Evolutionary conservation across 37 sponge, comb jelly and placozoan genomes (phyloP), one percentile per base, ranked within the genome.

Genomic region (Petrosia ficiformis): DNA sequence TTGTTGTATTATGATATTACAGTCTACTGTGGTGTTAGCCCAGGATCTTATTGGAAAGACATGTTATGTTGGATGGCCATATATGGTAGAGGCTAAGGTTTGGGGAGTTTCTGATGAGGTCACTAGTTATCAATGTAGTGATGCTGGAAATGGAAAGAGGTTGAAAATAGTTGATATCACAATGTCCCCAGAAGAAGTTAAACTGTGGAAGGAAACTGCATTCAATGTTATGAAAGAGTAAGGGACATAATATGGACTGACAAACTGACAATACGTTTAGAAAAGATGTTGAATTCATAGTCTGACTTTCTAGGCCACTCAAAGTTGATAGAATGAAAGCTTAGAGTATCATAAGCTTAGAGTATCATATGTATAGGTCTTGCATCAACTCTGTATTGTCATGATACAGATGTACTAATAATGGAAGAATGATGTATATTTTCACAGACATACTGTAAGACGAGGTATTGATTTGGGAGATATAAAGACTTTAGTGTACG

Each of bases 61-160:
- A 4, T 72, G 78, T 36, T 84, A 80, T 41, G 95, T 98, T 32
- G 84, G 82, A 4, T 98, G 93, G 88, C 95, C 95, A 0, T 90
- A 89, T 60, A 85, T 95, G 19, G 78, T 84, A 40, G 90, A 92
- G 76, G 93, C 95, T 44, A 77, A 86, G 28, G 87, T 98, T 2
- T 74, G 76, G 19, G 79, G 83, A 39, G 40, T 92, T 28, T 84
- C 85, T 42, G 82, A 84, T 60, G 73, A 77, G 10, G 54, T 48
- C 14, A 48, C 54, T 48, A 19, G 14, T 48, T 48, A 48, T 48
- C 8, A 48, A 19, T 8, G 14, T 48, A 48, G 14, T 19, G 14
- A 19, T 8, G 14, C 14, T 19, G 14, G 14, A 19, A 48, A 14
- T 48, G 54, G 54, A 48, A 48, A 48, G 8, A 48, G 14, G 14